Base-by-base conservation (phyloP, 2,113 vertebrate genomes). In the Eolophus roseicapilla region DNA sequence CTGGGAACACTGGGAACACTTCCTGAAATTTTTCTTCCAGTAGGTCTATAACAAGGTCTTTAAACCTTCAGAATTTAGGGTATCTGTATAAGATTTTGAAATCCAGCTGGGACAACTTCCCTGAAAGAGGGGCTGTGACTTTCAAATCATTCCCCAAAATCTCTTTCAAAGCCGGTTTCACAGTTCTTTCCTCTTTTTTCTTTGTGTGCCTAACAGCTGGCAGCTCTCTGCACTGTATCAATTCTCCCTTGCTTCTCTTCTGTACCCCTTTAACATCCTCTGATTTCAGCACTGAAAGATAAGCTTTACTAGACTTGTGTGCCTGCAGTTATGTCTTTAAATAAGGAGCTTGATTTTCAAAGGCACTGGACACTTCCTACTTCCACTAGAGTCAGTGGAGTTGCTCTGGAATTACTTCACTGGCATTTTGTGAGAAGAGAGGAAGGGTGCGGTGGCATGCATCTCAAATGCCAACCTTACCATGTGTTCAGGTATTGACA, bases 21-120 rank as follows among this genome's bases (percentile, higher is more conserved):
- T 77, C 41, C 57, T 77, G 63, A 67, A 35, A 8, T 63, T 73
- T 44, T 86, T 73, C 37, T 73, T 57, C 25, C 11, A 57, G 21
- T 41, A 47, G 33, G 15, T 86, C 25, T 82, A 19, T 41, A 78
- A 68, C 29, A 68, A 67, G 47, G 37, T 57, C 43, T 79, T 89
- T 25, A 82, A 78, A 78, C 43, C 46, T 73, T 50, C 71, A 82
- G 43, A 77, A 78, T 74, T 90, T 53, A 46, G 59, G 37, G 24
- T 86, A 59, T 79, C 43, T 78, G 24, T 85, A 79, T n/a, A 78
- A 74, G 63, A 78, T 41, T 67, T 82, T 90, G 37, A 94, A 92
- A 92, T 73, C 81, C 76, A 89, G 39, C 69, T 81, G 75, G 46
- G 50, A 55, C 50, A 35, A 17, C 41, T 76, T 85, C 23, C 37